Base-by-base conservation (phyloP, 2,113 vertebrate genomes). In the Corythornis vintsioides region DNA sequence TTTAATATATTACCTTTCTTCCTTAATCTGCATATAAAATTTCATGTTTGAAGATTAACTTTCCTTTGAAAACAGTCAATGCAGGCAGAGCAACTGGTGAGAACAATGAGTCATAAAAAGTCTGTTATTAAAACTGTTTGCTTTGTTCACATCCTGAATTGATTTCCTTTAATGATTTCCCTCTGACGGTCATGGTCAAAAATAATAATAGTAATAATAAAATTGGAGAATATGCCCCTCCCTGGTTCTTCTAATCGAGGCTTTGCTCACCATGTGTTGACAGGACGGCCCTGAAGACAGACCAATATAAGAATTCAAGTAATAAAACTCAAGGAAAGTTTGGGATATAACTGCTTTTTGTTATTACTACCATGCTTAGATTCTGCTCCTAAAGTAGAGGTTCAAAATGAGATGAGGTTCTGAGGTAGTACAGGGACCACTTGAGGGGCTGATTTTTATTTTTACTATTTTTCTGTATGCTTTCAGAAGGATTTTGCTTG, bases 121-220 rank as follows among this genome's bases (percentile, higher is more conserved):
- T 78, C 72, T 73, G 83, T 78, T 85, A 90, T 93, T 88, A 31
- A 81, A 97, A 94, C 82, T 55, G 38, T 96, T 95, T 90, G 92
- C 93, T 92, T 89, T 90, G 65, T 52, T 93, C 72, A 93, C 91
- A 94, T 95, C 95, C 95, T 96, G 95, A 67, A 92, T 91, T 90
- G 86, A 95, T 95, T 96, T 96, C 94, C 91, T 90, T 61, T 83
- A 76, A 96, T 83, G 71, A 67, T 90, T 95, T 97, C 94, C 85
- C 78, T 81, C 81, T 77, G 91, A 94, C 40, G 56, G 72, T 60
- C 24, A 19, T 4, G 53, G 87, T 76, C 76, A 92, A 84, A 94
- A 93, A 91, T 88, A 92, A 90, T 72, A 83, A 75, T 42, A 61
- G 83, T 28, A 83, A 88, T 89, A 88, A 95, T 73, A 88, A 91